Conservation (phyloP, 2,113 vertebrate species). For the Odocoileus hemionus region DNA sequence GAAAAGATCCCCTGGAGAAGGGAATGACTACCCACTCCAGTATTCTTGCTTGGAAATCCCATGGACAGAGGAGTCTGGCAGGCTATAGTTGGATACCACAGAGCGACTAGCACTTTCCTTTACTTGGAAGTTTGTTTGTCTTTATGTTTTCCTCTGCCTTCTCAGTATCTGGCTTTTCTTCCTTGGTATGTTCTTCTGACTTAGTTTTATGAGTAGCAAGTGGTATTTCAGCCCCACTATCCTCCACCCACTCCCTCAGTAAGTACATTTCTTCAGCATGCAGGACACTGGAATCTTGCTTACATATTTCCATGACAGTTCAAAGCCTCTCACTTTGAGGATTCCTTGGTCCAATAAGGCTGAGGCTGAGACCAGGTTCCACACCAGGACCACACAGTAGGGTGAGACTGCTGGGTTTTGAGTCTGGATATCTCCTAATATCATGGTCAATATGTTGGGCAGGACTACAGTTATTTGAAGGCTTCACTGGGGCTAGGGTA, state of each 20-base stretch:
- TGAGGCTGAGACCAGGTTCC: background rate
- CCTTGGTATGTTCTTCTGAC: background rate
- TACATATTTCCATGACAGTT: slow-evolving; percentile 84
- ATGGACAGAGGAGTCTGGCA: background rate
- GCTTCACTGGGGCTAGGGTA: background rate
- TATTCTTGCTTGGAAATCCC: background rate
- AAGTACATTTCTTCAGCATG: slow-evolving; percentile 84
- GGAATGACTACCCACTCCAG: background rate
- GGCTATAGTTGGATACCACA: background rate
- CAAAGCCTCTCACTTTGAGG: slow-evolving; percentile 82
- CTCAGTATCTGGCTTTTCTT: background rate
- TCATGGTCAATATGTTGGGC: background rate
- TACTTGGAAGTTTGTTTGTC: background rate
- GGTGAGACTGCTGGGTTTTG: background rate
- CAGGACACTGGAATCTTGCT: slow-evolving; percentile 81
- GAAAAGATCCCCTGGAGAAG: background rate
- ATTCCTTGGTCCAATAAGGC: slow-evolving; percentile 75
- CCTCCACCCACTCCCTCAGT: slow-evolving; percentile 82
- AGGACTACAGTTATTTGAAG: background rate
- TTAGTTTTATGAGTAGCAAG: background rate
- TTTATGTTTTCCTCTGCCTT: background rate
- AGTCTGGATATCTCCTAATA: background rate
- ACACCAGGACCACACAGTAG: background rate
- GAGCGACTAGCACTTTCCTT: background rate
- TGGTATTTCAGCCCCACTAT: background rate